Base-by-base conservation (phyloP, 1,140 invertebrate species). In the Maniola jurtina region DNA sequence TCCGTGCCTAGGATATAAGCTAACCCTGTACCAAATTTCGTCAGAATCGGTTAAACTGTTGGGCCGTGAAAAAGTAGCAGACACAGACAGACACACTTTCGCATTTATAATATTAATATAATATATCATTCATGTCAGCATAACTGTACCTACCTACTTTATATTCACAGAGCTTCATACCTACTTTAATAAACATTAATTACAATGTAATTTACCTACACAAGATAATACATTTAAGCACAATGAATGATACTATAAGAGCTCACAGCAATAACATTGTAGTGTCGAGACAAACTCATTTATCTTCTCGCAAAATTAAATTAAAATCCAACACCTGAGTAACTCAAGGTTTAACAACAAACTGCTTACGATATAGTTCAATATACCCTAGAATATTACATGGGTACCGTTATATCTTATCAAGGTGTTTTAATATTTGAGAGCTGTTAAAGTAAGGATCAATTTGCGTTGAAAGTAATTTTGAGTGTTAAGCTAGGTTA, bases 291-390 rank as follows among this genome's bases (percentile, higher is more conserved):
- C 57, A 15, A 66, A 55, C 36, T n/a, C 36, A 60, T 66, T 60
- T 52, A 45, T 66, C 36, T 66, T 66, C 57, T 13, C n/a, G 36
- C 33, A 42, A 35, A 60, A 54, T 60, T 60, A 42, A 60, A 66
- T 60, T 60, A 60, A 66, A 64, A 65, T 60, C 16, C 25, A 42
- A 42, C 64, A 60, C 64, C 64, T 60, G 57, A 45, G 36, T 60
- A 42, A 11, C 47, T 60, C 52, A 36, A 35, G 64, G 38, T 40
- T 13, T 33, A 47, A 56, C 48, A 25, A 66, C 14, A 5, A 54
- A 61, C 58, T 66, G 58, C 56, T 66, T 66, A 54, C 35, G 47
- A 42, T 50, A 34, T 38, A 34, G n/a, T 61, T 56, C 14, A n/a
- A 33, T 13, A 40, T 38, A 63, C 10, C 6, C 2, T 55, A n/a